A percentile compares a stretch with the other conserved stretches of the same genome.
These are phyloP conservation scores for Manacus vitellinus DNA, from an alignment of 2,113 vertebrate genomes.

Conservation along the genomic window DNA sequence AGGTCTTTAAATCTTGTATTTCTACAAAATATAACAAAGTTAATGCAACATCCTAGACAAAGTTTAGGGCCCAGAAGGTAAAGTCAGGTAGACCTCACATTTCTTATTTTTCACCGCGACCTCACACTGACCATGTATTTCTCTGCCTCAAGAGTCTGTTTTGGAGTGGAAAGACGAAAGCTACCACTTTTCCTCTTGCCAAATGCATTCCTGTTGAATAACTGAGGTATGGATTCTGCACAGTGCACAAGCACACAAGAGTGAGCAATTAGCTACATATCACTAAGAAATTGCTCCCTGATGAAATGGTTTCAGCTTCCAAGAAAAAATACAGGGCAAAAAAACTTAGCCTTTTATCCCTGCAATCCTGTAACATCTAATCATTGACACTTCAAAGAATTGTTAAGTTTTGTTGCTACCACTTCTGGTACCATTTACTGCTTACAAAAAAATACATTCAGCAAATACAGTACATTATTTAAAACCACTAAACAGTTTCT, in stretches of 20 bases:
- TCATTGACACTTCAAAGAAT: background rate
- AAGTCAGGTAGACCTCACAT: background rate
- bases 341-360: background rate
- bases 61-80: background rate
- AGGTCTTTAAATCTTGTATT: background rate
- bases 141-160: background rate
- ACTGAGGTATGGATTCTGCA: background rate
- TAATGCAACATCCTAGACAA: background rate
- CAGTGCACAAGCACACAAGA: background rate
- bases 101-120: background rate
- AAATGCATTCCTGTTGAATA: background rate
- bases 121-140: background rate
- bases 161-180: background rate
- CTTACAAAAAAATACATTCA: background rate
- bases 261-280: background rate
- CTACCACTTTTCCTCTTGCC: background rate
- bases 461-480: constrained; percentile 3
- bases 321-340: background rate
- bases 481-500: background rate
- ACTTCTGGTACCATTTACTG: background rate
- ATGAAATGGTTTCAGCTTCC: background rate
- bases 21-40: background rate
- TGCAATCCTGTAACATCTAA: background rate
- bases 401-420: background rate
- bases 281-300: background rate